These are phyloP conservation scores for Pyrgilauda ruficollis DNA, from an alignment of 2,113 vertebrate genomes.

Conservation along the genomic window DNA sequence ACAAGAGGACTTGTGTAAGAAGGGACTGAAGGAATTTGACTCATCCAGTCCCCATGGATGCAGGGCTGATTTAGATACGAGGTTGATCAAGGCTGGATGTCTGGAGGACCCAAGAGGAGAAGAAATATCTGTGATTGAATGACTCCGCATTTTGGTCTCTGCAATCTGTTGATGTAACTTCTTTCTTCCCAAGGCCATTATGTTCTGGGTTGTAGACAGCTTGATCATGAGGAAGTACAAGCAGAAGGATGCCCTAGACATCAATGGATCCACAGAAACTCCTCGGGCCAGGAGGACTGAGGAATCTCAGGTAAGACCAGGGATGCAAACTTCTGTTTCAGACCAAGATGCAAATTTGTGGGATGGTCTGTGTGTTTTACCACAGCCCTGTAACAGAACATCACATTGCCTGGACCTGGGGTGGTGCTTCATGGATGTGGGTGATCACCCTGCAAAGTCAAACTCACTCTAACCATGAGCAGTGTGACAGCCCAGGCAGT, in stretches of 20 bases:
- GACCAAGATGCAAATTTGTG: background rate
- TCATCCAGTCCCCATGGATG: background rate
- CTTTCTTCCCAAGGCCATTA: conserved; percentile 70
- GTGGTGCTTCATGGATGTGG: background rate
- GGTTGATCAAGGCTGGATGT: background rate
- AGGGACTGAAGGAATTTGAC: background rate
- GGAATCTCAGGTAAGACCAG: conserved; percentile 73
- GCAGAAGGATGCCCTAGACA: conserved; percentile 59
- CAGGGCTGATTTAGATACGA: background rate
- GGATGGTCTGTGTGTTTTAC: background rate
- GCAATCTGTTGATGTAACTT: background rate
- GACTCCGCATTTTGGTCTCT: background rate
- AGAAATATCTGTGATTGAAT: background rate
- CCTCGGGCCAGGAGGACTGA: conserved; percentile 40
- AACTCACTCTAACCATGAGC: background rate
- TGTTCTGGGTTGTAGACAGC: conserved; percentile 85
- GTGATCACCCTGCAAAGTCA: background rate
- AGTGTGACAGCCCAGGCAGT: background rate
- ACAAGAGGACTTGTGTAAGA: background rate
- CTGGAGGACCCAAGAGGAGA: background rate
- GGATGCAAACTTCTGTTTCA: background rate
- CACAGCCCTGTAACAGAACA: rapidly evolving
- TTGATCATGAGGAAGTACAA: conserved; percentile 82
- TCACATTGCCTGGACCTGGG: background rate
- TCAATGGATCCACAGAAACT: conserved; percentile 43